These are phyloP conservation scores for Lobophora halterata DNA, from an alignment of 2,888 invertebrate genomes.

Conservation along the genomic window DNA sequence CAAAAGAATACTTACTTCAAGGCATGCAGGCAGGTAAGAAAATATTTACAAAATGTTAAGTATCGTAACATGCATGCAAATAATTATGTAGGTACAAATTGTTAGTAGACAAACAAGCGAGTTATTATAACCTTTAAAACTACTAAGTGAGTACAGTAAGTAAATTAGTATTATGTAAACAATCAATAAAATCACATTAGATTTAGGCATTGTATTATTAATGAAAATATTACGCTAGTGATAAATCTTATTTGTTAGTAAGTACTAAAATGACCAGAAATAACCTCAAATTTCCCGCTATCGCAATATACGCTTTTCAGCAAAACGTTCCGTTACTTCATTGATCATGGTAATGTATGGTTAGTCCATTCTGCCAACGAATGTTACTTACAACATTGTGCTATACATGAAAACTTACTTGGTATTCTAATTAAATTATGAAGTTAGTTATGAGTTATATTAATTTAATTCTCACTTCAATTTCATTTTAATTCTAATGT, in stretches of 20 bases:
- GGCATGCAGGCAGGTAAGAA: too few species aligned
- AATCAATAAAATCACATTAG: slow-evolving; percentile 5
- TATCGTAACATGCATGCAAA: too few species aligned
- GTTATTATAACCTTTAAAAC: slow-evolving; percentile 13
- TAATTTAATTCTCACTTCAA: too few species aligned
- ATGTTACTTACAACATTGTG: background rate
- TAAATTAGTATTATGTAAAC: slow-evolving; percentile 12
- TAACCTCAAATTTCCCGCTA: slow-evolving; percentile 5
- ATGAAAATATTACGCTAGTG: background rate
- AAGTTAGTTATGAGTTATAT: too few species aligned
- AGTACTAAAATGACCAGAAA: background rate
- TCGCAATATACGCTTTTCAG: background rate
- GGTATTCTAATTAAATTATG: too few species aligned
- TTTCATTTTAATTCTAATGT: too few species aligned
- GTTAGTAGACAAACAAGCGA: slow-evolving; percentile 16
- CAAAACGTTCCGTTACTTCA: slow-evolving; percentile 8
- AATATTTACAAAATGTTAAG: too few species aligned
- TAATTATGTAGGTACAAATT: too few species aligned
- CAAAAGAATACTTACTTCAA: too few species aligned
- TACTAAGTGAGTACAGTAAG: too few species aligned
- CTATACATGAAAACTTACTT: too few species aligned
- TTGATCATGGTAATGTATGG: background rate
- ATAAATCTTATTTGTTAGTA: slow-evolving; percentile 1
- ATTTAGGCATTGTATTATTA: background rate
- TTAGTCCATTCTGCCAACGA: slow-evolving; percentile 7